phyloP scores from a whole-genome alignment of 2,888 invertebrate species.

The Hemistola chrysoprasaria region DNA sequence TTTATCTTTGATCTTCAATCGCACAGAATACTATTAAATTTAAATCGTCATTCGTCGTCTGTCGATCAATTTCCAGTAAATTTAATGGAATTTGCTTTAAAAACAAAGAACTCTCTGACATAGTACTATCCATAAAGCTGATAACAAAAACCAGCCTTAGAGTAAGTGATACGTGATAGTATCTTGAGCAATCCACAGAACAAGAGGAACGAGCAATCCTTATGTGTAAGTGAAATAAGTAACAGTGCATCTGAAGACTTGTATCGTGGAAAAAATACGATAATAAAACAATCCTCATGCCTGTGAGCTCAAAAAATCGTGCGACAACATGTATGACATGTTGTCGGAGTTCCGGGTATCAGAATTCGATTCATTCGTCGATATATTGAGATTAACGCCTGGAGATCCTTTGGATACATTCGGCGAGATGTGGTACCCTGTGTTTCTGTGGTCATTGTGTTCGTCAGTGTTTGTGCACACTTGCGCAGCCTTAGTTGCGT shows the following conservation, averaged over 20 bases:
- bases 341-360: conserved; percentile 80
- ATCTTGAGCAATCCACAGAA: no score
- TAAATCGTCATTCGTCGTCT: no score
- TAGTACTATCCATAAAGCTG: no score
- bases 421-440: conserved; percentile 98
- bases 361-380: conserved; percentile 86
- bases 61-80: no score
- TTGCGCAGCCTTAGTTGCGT: conserved; percentile 94
- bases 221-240: background rate
- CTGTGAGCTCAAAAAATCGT: conserved; percentile 55
- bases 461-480: conserved; percentile 96
- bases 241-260: conserved; percentile 6
- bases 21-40: no score
- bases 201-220: background rate
- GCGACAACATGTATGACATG: conserved; percentile 81
- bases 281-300: conserved; percentile 68
- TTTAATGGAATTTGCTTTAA: no score
- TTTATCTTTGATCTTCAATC: no score
- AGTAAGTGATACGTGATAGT: no score
- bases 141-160: no score
- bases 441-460: conserved; percentile 97
- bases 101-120: no score
- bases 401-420: conserved; percentile 86
- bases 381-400: conserved; percentile 86
- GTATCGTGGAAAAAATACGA: conserved; percentile 37